Evolutionary conservation across 2,797 vertebrate species (phyloP).

Genomic region (Rhinatrema bivittatum): DNA sequence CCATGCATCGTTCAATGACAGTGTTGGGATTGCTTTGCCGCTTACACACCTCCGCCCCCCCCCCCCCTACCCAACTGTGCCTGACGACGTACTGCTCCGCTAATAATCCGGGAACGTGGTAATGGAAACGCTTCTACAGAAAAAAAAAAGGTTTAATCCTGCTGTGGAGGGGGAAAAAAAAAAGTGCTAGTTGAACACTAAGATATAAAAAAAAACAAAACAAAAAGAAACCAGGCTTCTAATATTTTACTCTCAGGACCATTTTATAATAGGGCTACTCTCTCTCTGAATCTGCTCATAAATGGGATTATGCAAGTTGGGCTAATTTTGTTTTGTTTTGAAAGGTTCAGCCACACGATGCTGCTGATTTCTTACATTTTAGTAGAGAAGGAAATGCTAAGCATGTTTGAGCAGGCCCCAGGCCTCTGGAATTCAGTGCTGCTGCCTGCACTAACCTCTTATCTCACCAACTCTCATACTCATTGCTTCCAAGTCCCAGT

Average conservation of each 20-base stretch:
- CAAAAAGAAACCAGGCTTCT: conserved; percentile 36
- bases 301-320: conserved; percentile 37
- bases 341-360: conserved; percentile 29
- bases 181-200: conserved; percentile 48
- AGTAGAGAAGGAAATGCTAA: conserved; percentile 17
- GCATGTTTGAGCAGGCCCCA: conserved; percentile 14
- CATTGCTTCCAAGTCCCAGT: conserved; percentile 5
- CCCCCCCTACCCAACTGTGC: conserved; percentile 25
- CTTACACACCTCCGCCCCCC: no score
- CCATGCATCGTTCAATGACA: conserved; percentile 29
- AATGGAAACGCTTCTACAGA: conserved; percentile 28
- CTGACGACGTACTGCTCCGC: no score
- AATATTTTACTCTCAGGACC: conserved; percentile 66
- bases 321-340: no score
- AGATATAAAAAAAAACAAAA: conserved; percentile 13
- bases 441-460: conserved; percentile 1
- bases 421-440: conserved; percentile 7
- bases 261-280: conserved; percentile 60
- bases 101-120: conserved; percentile 36
- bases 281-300: conserved; percentile 50
- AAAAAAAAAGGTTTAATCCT: conserved; percentile 19
- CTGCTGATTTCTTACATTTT: conserved; percentile 9
- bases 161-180: conserved; percentile 36
- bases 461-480: conserved; percentile 15
- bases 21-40: conserved; percentile 34